These are phyloP conservation scores for Lithophane semibrunnea DNA, from an alignment of 2,888 invertebrate genomes.

Conservation along the genomic window DNA sequence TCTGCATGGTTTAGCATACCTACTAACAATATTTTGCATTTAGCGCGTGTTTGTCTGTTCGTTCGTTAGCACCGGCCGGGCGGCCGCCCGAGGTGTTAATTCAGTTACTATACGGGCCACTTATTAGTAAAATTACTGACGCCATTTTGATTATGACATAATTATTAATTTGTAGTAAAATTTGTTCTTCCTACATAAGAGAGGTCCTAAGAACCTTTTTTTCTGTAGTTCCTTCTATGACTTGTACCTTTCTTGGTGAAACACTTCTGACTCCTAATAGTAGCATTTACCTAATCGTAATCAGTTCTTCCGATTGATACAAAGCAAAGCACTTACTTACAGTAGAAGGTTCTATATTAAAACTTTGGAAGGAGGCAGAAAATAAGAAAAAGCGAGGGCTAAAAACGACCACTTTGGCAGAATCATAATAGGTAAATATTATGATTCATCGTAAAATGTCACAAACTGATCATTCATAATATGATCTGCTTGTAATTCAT, in stretches of 20 bases:
- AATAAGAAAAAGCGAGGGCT: background rate
- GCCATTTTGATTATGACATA: conserved; percentile 23
- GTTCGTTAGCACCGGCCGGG: conserved; percentile 62
- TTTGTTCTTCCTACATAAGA: background rate
- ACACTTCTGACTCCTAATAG: background rate
- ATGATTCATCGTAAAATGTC: too few species aligned
- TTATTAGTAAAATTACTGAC: conserved; percentile 52
- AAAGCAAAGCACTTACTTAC: background rate
- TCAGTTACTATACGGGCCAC: conserved; percentile 68
- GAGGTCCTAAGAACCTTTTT: background rate
- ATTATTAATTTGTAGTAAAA: background rate
- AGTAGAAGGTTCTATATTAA: background rate
- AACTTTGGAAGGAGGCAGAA: background rate
- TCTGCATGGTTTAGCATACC: conserved; percentile 20
- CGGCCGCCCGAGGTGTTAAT: conserved; percentile 73
- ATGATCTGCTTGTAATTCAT: too few species aligned
- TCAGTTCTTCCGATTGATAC: background rate
- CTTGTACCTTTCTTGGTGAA: background rate
- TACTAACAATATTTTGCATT: conserved; percentile 48
- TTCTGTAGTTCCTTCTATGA: background rate
- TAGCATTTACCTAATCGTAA: too few species aligned
- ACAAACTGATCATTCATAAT: too few species aligned
- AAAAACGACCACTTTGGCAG: too few species aligned
- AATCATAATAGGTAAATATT: too few species aligned
- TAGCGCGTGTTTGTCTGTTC: conserved; percentile 63